These are phyloP conservation scores for Corythoichthys haematopterus DNA, from an alignment of 2,113 vertebrate species.

Conservation along the genomic window DNA sequence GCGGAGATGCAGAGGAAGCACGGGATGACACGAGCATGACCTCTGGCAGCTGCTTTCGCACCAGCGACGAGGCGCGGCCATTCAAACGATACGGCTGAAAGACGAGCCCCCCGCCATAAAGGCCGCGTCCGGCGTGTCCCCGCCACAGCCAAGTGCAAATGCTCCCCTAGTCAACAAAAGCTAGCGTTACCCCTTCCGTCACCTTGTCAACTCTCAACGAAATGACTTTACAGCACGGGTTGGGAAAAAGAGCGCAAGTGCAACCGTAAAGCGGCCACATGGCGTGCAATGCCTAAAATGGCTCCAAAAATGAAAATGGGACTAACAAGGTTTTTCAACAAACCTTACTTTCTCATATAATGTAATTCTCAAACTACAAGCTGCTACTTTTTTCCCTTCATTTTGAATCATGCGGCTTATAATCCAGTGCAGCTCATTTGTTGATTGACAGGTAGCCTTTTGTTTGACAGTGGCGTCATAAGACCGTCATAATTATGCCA, in stretches of 20 bases:
- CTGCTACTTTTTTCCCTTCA: no score
- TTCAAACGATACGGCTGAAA: constrained; percentile 71
- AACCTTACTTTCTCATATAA: no score
- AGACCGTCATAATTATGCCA: no score
- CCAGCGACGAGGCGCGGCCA: constrained; percentile 47
- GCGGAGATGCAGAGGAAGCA: constrained; percentile 50
- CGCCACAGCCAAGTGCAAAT: constrained; percentile 46
- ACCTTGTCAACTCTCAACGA: constrained; percentile 54
- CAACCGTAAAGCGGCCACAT: constrained; percentile 62
- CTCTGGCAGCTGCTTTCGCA: constrained; percentile 59
- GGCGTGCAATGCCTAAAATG: constrained; percentile 55
- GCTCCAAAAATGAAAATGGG: constrained; percentile 50
- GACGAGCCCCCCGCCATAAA: constrained; percentile 61
- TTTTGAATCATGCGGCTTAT: no score
- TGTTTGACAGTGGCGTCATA: no score
- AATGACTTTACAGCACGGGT: constrained; percentile 51
- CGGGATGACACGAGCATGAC: constrained; percentile 61
- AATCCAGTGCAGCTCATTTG: no score
- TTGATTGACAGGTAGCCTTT: no score
- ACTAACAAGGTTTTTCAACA: constrained; percentile 25
- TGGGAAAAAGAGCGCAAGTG: constrained; percentile 47
- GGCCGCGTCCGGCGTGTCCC: constrained; percentile 43
- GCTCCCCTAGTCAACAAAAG: constrained; percentile 46
- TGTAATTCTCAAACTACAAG: no score
- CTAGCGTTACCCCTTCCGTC: constrained; percentile 56